phyloP scores from a whole-genome alignment of 1,140 invertebrate genomes.

The Bradysia coprophila region DNA sequence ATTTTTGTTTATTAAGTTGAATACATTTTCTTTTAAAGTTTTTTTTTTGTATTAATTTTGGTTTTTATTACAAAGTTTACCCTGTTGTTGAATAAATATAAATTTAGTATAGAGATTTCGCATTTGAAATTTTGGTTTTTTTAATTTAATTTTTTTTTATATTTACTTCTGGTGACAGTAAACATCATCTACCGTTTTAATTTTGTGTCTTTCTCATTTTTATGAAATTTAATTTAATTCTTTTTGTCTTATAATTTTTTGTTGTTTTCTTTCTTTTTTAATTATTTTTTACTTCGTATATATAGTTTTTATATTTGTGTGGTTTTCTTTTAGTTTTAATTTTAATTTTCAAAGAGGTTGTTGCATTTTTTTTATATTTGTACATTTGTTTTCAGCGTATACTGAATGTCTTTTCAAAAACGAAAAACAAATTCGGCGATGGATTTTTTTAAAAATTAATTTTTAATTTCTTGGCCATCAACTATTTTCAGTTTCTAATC shows the following conservation, averaged over 20 bases:
- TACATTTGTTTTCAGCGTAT: neutral
- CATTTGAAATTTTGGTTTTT: neutral
- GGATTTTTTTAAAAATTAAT: no score
- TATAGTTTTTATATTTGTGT: no score
- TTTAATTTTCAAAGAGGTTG: neutral
- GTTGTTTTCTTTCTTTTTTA: no score
- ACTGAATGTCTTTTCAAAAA: neutral
- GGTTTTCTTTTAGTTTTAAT: neutral
- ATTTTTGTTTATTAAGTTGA: neutral
- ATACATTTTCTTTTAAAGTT: neutral
- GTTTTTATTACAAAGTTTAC: neutral
- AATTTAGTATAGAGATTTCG: no score
- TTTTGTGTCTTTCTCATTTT: no score
- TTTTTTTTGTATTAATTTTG: neutral
- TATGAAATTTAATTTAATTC: neutral
- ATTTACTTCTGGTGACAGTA: neutral
- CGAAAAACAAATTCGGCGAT: no score
- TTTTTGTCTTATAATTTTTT: no score
- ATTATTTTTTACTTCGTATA: no score
- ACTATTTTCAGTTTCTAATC: no score
- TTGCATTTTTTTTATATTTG: neutral
- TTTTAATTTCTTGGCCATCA: no score
- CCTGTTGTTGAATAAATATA: neutral
- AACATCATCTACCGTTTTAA: neutral
- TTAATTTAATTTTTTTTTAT: no score